Conservation (phyloP, 2,113 vertebrate genomes). For the Nestor notabilis region DNA sequence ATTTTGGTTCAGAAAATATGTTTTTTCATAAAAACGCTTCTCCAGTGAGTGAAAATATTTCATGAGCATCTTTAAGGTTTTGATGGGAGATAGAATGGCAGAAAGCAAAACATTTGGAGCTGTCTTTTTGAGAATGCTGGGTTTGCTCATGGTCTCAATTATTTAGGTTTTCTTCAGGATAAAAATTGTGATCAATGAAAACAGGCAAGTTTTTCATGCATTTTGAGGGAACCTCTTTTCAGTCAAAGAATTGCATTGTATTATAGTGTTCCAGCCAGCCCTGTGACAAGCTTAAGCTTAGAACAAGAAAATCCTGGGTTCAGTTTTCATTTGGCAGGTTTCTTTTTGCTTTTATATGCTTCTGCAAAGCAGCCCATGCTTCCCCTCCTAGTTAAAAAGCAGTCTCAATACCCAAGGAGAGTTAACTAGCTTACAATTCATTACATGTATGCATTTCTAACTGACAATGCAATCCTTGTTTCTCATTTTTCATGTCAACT, state of each 20-base stretch:
- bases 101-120: background rate
- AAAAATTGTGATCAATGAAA: background rate
- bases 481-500: slow-evolving; percentile 58
- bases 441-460: slow-evolving; percentile 28
- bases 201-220: background rate
- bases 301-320: background rate
- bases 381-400: background rate
- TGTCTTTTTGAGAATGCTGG: background rate
- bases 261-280: background rate
- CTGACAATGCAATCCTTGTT: slow-evolving; percentile 20
- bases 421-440: slow-evolving; percentile 50
- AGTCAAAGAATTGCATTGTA: background rate
- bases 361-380: background rate
- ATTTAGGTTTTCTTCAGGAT: background rate
- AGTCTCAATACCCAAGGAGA: slow-evolving; percentile 38
- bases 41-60: slow-evolving; percentile 8
- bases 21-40: slow-evolving; percentile 5
- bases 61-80: slow-evolving; percentile 26
- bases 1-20: slow-evolving; percentile 18
- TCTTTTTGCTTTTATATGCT: background rate
- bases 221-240: background rate
- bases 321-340: background rate
- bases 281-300: background rate
- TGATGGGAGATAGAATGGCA: background rate
- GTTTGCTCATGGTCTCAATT: background rate